Conservation (phyloP, 1,140 invertebrate genomes). For the Bombus superbus region DNA sequence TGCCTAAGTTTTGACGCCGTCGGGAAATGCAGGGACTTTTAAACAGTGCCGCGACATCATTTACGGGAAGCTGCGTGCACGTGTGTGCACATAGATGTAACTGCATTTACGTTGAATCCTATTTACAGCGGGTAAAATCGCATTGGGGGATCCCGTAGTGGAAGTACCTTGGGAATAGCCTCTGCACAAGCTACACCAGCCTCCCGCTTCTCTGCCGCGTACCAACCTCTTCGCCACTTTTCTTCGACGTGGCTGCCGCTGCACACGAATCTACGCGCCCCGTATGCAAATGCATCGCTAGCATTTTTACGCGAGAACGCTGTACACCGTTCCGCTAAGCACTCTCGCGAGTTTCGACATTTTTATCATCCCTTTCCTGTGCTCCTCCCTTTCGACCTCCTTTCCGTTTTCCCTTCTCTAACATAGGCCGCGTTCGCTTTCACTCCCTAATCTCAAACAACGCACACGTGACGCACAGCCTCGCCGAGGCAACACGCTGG, state of each 20-base stretch:
- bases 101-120: conserved; percentile 69
- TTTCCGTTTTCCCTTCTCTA: not conserved
- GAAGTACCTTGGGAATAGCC: conserved; percentile 68
- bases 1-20: not conserved
- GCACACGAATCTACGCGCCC: not conserved
- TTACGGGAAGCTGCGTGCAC: conserved; percentile 14
- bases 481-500: not conserved
- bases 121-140: conserved; percentile 67
- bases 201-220: not conserved
- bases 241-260: not conserved
- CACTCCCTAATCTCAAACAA: not conserved
- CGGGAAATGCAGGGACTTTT: conserved; percentile 12
- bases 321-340: conserved; percentile 22
- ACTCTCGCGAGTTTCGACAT: conserved; percentile 32
- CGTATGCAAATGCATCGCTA: conserved; percentile 59
- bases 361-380: conserved; percentile 40
- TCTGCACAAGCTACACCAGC: conserved; percentile 50
- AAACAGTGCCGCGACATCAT: conserved; percentile 60
- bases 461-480: no score
- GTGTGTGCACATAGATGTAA: conserved; percentile 43
- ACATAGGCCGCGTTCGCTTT: not conserved
- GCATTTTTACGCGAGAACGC: conserved; percentile 66
- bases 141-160: conserved; percentile 59
- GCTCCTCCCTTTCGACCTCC: conserved; percentile 4
- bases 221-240: not conserved